A percentile compares a stretch with the other conserved stretches of the same genome.
Evolutionary conservation across 1,140 invertebrate species (phyloP).

Genomic region (Bombus difficillimus): DNA sequence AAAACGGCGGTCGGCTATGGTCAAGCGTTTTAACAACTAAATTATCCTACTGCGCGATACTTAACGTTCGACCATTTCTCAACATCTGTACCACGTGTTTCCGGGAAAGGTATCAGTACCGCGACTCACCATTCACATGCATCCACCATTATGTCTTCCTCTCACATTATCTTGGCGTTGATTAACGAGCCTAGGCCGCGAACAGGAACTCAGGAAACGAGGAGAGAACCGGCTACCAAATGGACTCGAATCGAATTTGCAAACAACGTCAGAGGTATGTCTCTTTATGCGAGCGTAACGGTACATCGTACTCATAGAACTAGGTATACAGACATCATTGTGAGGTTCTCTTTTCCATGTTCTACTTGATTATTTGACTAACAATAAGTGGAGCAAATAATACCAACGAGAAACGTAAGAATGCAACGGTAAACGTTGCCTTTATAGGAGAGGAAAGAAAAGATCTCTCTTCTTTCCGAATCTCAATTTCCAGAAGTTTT

Average conservation of each 20-base stretch:
- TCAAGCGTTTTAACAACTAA: slow-evolving; percentile 23
- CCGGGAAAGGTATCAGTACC: slow-evolving; percentile 40
- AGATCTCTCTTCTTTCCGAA: not conserved
- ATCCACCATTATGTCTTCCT: slow-evolving; percentile 53
- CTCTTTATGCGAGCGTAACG: not conserved
- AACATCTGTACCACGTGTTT: slow-evolving; percentile 30
- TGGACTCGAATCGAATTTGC: slow-evolving; percentile 56
- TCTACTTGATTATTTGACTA: too few species aligned
- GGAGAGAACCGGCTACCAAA: slow-evolving; percentile 4
- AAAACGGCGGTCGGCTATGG: not conserved
- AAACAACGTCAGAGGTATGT: slow-evolving; percentile 5
- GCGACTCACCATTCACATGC: slow-evolving; percentile 40
- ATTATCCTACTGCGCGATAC: slow-evolving; percentile 15
- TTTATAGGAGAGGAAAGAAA: not conserved
- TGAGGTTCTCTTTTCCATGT: too few species aligned
- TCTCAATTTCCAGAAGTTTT: not conserved
- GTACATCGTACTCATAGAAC: not conserved
- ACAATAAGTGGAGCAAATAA: too few species aligned
- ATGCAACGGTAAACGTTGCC: not conserved
- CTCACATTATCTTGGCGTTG: slow-evolving; percentile 51
- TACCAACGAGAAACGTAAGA: not conserved
- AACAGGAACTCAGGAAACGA: slow-evolving; percentile 49
- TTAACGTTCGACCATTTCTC: slow-evolving; percentile 41
- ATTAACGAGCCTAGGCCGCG: slow-evolving; percentile 48
- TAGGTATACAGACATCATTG: too few species aligned